Evolutionary conservation across 2,888 invertebrate genomes (phyloP), one percentile per base, ranked within the genome.

Genomic region (Agrotis segetum): DNA sequence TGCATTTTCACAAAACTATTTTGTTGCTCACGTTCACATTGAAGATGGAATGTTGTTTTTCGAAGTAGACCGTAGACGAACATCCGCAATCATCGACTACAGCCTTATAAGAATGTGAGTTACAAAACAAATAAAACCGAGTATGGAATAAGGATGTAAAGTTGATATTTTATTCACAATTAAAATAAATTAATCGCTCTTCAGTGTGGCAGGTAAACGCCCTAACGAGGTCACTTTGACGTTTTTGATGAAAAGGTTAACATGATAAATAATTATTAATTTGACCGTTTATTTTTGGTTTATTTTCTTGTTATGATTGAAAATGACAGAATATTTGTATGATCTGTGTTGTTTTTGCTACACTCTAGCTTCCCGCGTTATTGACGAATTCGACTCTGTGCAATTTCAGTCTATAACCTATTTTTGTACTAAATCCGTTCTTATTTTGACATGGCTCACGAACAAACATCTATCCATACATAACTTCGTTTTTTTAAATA

Each of bases 141-240:
- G 59, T 71, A 71, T 69, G 72, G 74, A 59, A 81, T 72, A 66
- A 74, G 67, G 77, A 71, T 72, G 34, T 73, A 17, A 65, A 75
- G 59, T 72, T 53, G 47, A 59, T 70, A 62, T 74, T 72, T 74
- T 67, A 76, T 56, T 52, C 17, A 44, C 55, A 70, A 79, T 62
- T 53, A 64, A 59, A 71, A 70, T 66, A 49, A 67, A 78, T 62
- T 16, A 61, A 71, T 71, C 47, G 44, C 50, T 62, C 24, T 9
- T 77, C 40, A 60, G 49, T 67, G 34, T 64, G 21, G 52, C 64
- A 60, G 83, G 83, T 83, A 82, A 83, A 83, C 46, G 83, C 65
- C 71, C 83, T 62, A 59, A 50, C 77, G 74, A 85, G 85, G 83
- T 79, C 85, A 82, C 56, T 34, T 67, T 79, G 60, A 67, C 21